Base-by-base conservation (phyloP, 2,888 invertebrate genomes). In the Cancer borealis region DNA sequence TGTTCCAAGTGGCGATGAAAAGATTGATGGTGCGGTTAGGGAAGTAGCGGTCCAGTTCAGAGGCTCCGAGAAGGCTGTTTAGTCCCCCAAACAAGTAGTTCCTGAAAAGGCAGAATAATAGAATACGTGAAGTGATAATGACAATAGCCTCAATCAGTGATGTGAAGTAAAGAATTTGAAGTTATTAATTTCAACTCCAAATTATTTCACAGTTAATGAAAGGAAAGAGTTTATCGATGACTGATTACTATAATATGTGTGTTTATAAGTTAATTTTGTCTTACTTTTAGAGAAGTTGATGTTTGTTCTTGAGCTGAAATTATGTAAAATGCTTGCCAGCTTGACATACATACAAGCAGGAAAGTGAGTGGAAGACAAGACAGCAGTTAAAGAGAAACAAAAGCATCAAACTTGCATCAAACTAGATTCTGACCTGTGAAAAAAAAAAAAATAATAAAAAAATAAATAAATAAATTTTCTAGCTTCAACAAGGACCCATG, bases 1-100 rank as follows among this genome's bases (percentile, higher is more conserved):
- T 99, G 96, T 99, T 99, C 99, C 99, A 99, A 46, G 99, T 98
- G 8, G 98, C 99, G 93, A 99, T 98, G 97, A 98, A 99, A 96
- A 99, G 97, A 96, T 98, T 98, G 0, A 99, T 97, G 97, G 98
- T 98, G 96, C 98, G 97, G 96, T 98, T 98, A 1, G 99, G 99
- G 96, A 99, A 97, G 88, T 98, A 98, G 96, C 98, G 98, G 96
- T 98, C 98, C 94, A 99, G 97, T 96, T 99, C 99, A 30, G 97
- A 97, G 2, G 98, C 97, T 0, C 99, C 99, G 88, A 99, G 97
- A 87, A 99, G 96, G 47, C 93, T 95, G 73, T 92, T 93, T 49
- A 95, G 60, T 8, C 95, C 95, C 45, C 95, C 95, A 94, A 95
- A 94, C 21, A 94, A 66, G 39, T 94, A 94, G 84, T 92, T 94